Conservation (phyloP, 2,113 vertebrate species). For the Colossoma macropomum region DNA sequence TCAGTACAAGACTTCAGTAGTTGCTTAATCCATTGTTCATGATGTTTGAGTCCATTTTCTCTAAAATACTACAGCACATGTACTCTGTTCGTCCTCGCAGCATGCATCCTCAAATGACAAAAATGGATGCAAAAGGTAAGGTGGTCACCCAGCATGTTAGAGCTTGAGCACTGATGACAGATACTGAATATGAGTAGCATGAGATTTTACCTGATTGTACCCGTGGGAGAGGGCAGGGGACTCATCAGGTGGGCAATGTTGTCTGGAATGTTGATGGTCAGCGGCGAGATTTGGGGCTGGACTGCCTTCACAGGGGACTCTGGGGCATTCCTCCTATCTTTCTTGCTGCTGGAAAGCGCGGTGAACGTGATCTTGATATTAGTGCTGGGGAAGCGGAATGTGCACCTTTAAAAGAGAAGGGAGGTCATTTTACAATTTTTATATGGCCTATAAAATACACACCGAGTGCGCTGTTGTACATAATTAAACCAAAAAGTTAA, state of each 20-base stretch:
- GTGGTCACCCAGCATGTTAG: no score
- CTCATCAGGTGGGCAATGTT: constrained; percentile 98
- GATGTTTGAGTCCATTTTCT: no score
- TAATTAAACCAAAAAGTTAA: neutral
- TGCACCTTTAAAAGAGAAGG: constrained; percentile 84
- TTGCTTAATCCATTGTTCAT: no score
- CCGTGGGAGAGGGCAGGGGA: constrained; percentile 95
- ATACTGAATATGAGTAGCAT: neutral
- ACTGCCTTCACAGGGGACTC: constrained; percentile 92
- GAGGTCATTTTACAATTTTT: neutral
- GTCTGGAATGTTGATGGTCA: constrained; percentile 99
- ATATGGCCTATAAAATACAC: neutral
- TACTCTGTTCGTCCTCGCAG: neutral
- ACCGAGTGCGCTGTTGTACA: neutral
- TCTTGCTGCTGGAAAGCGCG: constrained; percentile 90
- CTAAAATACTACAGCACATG: no score
- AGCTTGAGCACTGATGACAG: no score
- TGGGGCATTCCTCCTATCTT: constrained; percentile 90
- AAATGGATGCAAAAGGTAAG: neutral
- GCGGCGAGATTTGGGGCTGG: constrained; percentile 93
- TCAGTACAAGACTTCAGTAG: no score
- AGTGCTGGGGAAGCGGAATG: constrained; percentile 98
- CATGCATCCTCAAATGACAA: neutral
- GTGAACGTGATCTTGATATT: constrained; percentile 99
- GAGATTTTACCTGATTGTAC: constrained; percentile 92